A percentile compares a stretch with the other conserved stretches of the same genome.
phyloP scores from a whole-genome alignment of 2,113 vertebrate genomes.

The Galbula dea region DNA sequence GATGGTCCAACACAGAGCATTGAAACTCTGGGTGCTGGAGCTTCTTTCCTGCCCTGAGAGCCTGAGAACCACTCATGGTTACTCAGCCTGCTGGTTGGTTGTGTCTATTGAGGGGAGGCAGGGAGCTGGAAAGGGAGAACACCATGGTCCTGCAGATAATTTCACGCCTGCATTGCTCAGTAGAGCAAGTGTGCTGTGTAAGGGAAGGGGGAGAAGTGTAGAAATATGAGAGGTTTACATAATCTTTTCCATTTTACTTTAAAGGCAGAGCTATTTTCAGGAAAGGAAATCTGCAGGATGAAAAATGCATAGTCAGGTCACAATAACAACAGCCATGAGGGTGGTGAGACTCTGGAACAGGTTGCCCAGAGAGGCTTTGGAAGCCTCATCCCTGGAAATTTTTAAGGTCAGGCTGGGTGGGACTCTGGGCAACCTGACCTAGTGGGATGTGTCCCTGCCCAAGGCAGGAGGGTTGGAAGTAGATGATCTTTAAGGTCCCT shows the following conservation, averaged over 20 bases:
- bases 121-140: not conserved
- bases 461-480: too few relatives aligned
- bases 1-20: not conserved
- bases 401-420: too few relatives aligned
- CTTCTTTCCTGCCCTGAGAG: not conserved
- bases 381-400: too few relatives aligned
- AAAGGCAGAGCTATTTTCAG: conserved; percentile 11
- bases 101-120: not conserved
- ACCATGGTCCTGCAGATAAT: not conserved
- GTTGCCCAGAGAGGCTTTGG: too few relatives aligned
- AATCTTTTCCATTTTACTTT: conserved; percentile 31
- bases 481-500: too few relatives aligned
- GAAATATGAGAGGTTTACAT: not conserved
- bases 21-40: not conserved
- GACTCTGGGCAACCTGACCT: too few relatives aligned
- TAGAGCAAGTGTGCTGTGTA: not conserved
- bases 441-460: too few relatives aligned
- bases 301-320: not conserved
- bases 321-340: not conserved
- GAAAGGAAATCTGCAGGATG: not conserved
- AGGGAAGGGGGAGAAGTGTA: not conserved
- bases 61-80: not conserved
- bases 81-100: not conserved
- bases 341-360: too few relatives aligned
- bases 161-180: not conserved